These are phyloP conservation scores for Lanius ludovicianus DNA, from an alignment of 2,113 vertebrate species.

Conservation along the genomic window DNA sequence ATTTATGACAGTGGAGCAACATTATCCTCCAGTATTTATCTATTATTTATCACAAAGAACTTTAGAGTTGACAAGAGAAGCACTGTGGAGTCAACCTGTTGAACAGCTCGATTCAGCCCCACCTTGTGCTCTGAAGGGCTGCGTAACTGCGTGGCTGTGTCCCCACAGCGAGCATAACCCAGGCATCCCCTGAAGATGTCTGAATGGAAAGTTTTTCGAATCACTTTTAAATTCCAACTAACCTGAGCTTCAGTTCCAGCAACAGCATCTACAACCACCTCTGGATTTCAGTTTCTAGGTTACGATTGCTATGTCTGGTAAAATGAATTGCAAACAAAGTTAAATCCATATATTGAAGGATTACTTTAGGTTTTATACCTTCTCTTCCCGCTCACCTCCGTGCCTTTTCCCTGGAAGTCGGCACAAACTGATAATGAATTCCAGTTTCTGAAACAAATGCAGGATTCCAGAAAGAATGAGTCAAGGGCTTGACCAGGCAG, in stretches of 20 bases:
- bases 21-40: conserved; percentile 1
- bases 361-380: background rate
- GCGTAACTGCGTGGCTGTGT: background rate
- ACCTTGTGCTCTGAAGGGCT: background rate
- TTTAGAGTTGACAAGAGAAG: background rate
- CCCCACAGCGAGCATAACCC: rapidly evolving
- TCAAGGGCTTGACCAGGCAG: rapidly evolving
- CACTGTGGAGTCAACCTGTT: background rate
- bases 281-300: background rate
- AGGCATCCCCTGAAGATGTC: background rate
- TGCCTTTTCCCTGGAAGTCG: rapidly evolving
- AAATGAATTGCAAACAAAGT: background rate
- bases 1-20: background rate
- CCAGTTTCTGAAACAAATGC: background rate
- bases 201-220: background rate
- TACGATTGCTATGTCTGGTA: background rate
- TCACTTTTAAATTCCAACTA: background rate
- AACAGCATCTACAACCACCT: background rate
- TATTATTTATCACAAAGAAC: conserved; percentile 37
- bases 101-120: background rate
- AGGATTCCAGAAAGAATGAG: background rate
- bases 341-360: background rate
- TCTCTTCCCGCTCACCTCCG: rapidly evolving
- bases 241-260: background rate
- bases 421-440: background rate